These are phyloP conservation scores for Semicossyphus pulcher DNA, from an alignment of 2,113 vertebrate genomes.

Conservation along the genomic window DNA sequence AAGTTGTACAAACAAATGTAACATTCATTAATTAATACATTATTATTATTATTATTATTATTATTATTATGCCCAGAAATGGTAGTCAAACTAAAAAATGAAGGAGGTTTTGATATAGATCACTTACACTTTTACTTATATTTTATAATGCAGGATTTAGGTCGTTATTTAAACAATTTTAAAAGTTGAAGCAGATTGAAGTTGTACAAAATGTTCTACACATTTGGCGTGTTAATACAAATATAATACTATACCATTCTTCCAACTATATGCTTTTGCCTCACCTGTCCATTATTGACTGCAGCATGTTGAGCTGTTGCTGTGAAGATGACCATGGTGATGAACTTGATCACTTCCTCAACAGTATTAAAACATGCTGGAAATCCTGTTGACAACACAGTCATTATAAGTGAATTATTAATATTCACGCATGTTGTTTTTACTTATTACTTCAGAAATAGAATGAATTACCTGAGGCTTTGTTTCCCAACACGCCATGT, in stretches of 20 bases:
- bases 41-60: no score
- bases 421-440: neutral
- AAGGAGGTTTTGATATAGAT: neutral
- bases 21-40: no score
- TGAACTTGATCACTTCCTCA: conserved; percentile 66
- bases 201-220: no score
- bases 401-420: neutral
- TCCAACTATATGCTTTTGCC: neutral
- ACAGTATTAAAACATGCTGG: conserved; percentile 44
- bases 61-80: no score
- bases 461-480: conserved; percentile 54
- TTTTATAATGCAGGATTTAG: no score
- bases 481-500: conserved; percentile 77
- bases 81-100: conserved; percentile 67
- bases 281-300: conserved; percentile 73
- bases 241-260: neutral
- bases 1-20: no score
- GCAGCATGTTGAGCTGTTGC: conserved; percentile 67
- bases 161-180: no score
- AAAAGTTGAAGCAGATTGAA: no score
- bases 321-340: conserved; percentile 79
- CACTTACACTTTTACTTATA: no score
- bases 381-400: conserved; percentile 48
- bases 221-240: neutral
- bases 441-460: neutral